Evolutionary conservation across 2,113 vertebrate species (phyloP).

Genomic region (Scophthalmus maximus): DNA sequence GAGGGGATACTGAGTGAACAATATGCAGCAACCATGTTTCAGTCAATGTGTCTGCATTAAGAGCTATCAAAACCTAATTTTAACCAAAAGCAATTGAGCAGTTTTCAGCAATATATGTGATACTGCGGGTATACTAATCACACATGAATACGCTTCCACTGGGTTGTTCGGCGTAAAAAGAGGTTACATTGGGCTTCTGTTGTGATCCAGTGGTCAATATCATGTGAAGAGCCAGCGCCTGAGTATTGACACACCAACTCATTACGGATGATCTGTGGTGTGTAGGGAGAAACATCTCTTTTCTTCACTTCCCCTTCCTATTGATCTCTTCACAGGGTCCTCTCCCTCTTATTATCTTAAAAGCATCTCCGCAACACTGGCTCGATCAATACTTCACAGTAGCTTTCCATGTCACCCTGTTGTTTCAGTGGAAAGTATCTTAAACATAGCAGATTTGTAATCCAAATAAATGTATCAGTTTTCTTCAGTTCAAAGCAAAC

Average conservation of each 20-base stretch:
- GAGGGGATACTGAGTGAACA: neutral
- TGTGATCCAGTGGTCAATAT: conserved; percentile 63
- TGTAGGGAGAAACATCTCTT: conserved; percentile 73
- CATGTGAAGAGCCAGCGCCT: conserved; percentile 52
- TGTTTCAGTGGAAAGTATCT: conserved; percentile 56
- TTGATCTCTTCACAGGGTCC: conserved; percentile 77
- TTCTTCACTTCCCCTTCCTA: conserved; percentile 75
- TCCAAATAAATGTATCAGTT: conserved; percentile 4
- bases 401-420: conserved; percentile 65
- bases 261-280: conserved; percentile 80
- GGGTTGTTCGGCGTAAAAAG: conserved; percentile 35
- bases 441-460: conserved; percentile 38
- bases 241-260: conserved; percentile 74
- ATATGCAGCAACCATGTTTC: conserved; percentile 32
- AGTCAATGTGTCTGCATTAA: neutral
- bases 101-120: conserved; percentile 2
- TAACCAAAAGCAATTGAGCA: neutral
- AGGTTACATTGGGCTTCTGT: conserved; percentile 15
- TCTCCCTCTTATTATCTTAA: conserved; percentile 81
- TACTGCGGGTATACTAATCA: conserved; percentile 4
- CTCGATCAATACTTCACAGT: conserved; percentile 77
- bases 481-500: conserved; percentile 1
- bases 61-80: neutral
- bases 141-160: no score
- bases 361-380: conserved; percentile 79